Conservation (phyloP, 2,113 vertebrate species). For the Bucco capensis region DNA sequence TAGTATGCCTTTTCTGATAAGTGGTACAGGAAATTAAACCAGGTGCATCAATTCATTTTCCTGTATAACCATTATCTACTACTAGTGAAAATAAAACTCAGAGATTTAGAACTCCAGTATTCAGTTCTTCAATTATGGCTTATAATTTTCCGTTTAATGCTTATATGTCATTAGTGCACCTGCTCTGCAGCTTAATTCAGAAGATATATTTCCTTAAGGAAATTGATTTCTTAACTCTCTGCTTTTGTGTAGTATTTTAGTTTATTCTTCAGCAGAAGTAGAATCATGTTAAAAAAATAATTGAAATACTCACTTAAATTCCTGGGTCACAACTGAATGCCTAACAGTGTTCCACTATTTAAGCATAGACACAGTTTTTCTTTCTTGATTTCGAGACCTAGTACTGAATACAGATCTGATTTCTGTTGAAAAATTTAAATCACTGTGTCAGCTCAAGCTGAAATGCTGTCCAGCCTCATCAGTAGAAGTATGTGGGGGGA, state of each 20-base stretch:
- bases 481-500: neutral
- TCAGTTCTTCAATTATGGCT: neutral
- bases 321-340: neutral
- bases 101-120: neutral
- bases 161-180: neutral
- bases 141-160: neutral
- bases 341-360: neutral
- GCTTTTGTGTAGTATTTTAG: neutral
- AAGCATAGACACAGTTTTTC: neutral
- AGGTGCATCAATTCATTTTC: neutral
- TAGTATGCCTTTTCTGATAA: neutral
- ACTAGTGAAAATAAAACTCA: neutral
- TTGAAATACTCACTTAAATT: neutral
- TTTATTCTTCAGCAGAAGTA: neutral
- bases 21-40: neutral
- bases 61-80: neutral
- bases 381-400: neutral
- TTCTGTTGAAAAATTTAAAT: neutral
- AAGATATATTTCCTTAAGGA: neutral
- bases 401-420: neutral
- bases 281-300: neutral
- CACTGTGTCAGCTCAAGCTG: neutral
- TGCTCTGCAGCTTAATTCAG: constrained; percentile 5
- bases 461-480: neutral
- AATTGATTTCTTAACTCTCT: neutral